Percentiles rank a stretch among this genome's conserved stretches.
Evolutionary conservation across 2,797 vertebrate genomes (phyloP).

Genomic region (Heteromormyrus szaboi): DNA sequence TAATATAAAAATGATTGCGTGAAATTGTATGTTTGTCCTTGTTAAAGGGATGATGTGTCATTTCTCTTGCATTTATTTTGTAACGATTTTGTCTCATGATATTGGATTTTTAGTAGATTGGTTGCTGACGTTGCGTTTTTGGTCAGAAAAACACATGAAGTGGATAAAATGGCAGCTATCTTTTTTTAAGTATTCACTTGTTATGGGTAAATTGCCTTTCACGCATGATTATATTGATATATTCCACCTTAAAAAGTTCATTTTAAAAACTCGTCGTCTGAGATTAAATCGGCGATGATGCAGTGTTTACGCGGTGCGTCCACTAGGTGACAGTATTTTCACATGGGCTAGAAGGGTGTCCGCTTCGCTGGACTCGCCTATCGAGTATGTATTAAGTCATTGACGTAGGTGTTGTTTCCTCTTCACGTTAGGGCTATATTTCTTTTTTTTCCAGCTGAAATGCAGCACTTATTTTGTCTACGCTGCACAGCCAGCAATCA

Average conservation of each 20-base stretch:
- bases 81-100: not conserved
- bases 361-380: not conserved
- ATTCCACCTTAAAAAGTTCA: not conserved
- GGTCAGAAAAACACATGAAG: not conserved
- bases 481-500: not conserved
- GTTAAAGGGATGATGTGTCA: not conserved
- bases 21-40: not conserved
- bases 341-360: not conserved
- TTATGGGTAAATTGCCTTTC: not conserved
- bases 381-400: not conserved
- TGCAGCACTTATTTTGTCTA: not conserved
- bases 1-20: not conserved
- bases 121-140: not conserved
- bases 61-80: not conserved
- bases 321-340: constrained; percentile 20
- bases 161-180: not conserved
- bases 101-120: not conserved
- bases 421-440: not conserved
- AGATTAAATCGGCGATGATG: not conserved
- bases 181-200: not conserved
- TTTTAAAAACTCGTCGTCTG: not conserved
- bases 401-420: not conserved
- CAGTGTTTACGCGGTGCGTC: not conserved
- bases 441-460: not conserved
- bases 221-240: not conserved